Base-by-base conservation (phyloP, 2,797 vertebrate species). In the Neosilurus hyrtlii region DNA sequence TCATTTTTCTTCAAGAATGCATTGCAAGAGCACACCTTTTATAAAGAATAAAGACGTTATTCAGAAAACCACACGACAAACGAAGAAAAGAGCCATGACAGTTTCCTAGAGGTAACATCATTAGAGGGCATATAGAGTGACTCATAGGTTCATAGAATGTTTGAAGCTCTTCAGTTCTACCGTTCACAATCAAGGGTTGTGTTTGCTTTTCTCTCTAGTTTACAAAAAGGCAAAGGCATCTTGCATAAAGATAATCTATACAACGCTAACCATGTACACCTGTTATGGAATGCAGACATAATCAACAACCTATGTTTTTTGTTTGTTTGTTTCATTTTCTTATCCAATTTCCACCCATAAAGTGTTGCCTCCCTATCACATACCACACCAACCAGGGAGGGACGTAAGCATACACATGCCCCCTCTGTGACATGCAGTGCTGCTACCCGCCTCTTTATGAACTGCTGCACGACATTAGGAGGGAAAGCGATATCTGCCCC, bases 1-100 rank as follows among this genome's bases (percentile, higher is more conserved):
- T 49, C 54, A 5, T 59, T 75, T 75, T 30, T 83, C 67, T 73
- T 79, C 54, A 43, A 15, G n/a, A 22, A n/a, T 24, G 35, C 73
- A 43, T 20, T 18, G 4, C 18, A 54, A 79, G 51, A 74, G 68
- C 68, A 49, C 12, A 11, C 71, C 0, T 1, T 56, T 73, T 43
- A 59, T 62, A 80, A 16, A 2, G 16, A 84, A 79, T 56, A 59
- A 73, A 83, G 75, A 83, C 72, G 26, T 62, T 79, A 62, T 26
- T 72, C 62, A 79, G 20, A 65, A 59, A 80, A 2, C 49, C 35
- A n/a, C 22, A 61, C 74, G 14, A 20, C 24, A 16, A 73, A 59
- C 7, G 18, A 74, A 73, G 77, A 84, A 0, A 9, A 83, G 49
- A 80, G 65, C 30, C 82, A 57, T 74, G 52, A 26, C 9, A 24